Evolutionary conservation across 2,797 vertebrate genomes (phyloP), one percentile per base, ranked within the genome.

Genomic region (Ispidina picta): DNA sequence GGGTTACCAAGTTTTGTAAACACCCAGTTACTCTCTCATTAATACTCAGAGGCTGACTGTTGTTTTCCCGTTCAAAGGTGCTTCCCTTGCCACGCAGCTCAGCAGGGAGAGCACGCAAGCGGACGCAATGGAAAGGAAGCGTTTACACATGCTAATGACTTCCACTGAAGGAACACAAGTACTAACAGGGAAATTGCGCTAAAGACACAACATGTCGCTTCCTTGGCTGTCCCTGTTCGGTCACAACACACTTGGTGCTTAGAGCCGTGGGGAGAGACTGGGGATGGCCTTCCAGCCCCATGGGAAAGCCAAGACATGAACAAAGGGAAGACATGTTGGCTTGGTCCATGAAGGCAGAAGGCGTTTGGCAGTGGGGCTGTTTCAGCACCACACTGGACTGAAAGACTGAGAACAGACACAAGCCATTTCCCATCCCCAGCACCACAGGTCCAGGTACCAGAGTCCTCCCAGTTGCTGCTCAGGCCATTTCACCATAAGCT

Each of bases 21-120:
- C 73, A 75, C 18, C 20, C 65, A 70, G 82, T 54, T 71, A 25
- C 81, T 66, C 86, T 54, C 74, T 39, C 41, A 55, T 74, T 68
- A 65, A 63, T 62, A 35, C 33, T 35, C 78, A 55, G 73, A 43
- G 62, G 43, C 8, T 70, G 75, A 12, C 86, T 74, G 80, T 90
- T 95, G 85, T 94, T 95, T 95, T 93, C 94, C 88, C 63, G 6
- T 90, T 71, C 88, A 79, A 95, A 94, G 94, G 89, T 94, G 94
- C 86, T 96, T 95, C 88, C 93, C 89, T 83, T 91, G 88, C 90
- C 84, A 59, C 25, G 51, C 89, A 94, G 94, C 79, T 63, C 91
- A 90, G 94, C 77, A 21, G 83, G 95, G 87, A 83, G 90, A 87
- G 88, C 95, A 94, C 86, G 92, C 93, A 95, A 93, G 74, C 87